Evolutionary conservation across 2,888 invertebrate species (phyloP), one percentile per base, ranked within the genome.

Genomic region (Linnaemya tessellans): DNA sequence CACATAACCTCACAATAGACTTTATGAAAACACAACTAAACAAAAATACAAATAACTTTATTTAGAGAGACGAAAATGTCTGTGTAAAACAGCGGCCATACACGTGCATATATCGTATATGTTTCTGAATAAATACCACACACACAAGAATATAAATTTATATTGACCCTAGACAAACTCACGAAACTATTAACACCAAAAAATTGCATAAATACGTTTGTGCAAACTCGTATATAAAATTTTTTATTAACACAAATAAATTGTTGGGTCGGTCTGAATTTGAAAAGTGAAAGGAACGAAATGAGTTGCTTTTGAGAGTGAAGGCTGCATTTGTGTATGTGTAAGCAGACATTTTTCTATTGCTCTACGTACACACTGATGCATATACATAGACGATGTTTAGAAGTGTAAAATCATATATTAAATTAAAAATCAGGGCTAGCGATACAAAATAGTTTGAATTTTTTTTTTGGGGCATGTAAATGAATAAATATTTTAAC

Each of bases 131-230:
- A 18, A 18, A 71, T 56, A 43, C 35, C 9, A 41, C n/a, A 43
- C 20, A 65, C 20, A 65, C 8, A 81, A 35, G 62, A 30, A 58
- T 74, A 75, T 80, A 84, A 75, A 84, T 84, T 80, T 75, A 70
- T 67, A 65, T 70, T 78, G 79, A 80, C 79, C 75, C 30, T 65
- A 75, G 80, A 80, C 62, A 80, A 75, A 84, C 84, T 84, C 74
- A 75, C 74, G 70, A 74, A 79, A 74, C 73, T 84, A 84, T 74
- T 78, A 84, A 62, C 73, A 79, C 74, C 64, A 54, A 15, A 71
- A 80, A 80, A 64, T 25, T 18, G 9, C 65, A 56, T 75, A 30
- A 0, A 62, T 15, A 35, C 18, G 30, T 58, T 54, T 15, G 22
- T 30, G 25, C 30, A 30, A 3, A 30, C 30, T 30, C 25, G 54